A percentile compares a stretch with the other conserved stretches of the same genome.
Evolutionary conservation across 2,113 vertebrate species (phyloP).

Genomic region (Bos javanicus): DNA sequence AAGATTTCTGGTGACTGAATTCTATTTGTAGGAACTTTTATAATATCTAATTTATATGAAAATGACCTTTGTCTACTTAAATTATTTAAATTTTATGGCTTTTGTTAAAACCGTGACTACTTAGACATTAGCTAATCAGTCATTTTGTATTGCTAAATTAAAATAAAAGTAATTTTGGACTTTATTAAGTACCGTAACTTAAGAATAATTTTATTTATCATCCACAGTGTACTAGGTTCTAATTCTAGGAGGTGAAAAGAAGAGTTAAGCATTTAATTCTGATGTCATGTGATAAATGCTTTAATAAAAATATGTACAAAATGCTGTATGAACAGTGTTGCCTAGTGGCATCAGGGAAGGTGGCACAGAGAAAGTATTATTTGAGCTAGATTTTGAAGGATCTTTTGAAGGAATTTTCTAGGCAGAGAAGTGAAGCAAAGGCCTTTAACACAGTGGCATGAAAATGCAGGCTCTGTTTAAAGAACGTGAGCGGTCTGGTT

Average conservation of each 20-base stretch:
- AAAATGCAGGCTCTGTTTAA: background rate
- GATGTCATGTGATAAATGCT: background rate
- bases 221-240: background rate
- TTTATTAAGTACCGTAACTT: background rate
- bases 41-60: conserved; percentile 1
- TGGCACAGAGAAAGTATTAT: background rate
- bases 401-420: background rate
- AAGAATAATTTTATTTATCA: background rate
- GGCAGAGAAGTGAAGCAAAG: background rate
- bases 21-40: background rate
- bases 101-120: background rate
- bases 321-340: background rate
- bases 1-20: background rate
- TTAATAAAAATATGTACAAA: background rate
- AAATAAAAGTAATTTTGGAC: background rate
- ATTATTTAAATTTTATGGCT: background rate
- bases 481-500: background rate
- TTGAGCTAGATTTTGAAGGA: background rate
- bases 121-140: background rate
- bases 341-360: background rate
- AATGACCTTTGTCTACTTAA: conserved; percentile 2
- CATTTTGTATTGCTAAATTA: background rate
- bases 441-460: background rate
- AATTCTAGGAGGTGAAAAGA: background rate
- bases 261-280: background rate